Evolutionary conservation across 2,888 invertebrate genomes (phyloP).

Genomic region (Macrophya alboannulata): DNA sequence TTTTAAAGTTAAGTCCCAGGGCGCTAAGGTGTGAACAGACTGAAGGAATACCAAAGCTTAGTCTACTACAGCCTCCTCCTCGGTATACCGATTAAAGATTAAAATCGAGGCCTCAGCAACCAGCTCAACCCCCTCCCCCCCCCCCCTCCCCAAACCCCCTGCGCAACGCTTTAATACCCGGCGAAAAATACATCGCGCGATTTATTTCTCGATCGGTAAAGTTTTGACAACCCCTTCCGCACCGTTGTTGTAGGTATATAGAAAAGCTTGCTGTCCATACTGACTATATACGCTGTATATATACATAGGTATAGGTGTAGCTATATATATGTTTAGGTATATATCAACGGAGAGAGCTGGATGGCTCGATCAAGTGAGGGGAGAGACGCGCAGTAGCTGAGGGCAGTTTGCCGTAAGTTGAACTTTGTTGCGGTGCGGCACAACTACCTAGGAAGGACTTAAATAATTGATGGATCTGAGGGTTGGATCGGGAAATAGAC

Average conservation of each 20-base stretch:
- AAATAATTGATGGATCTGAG: constrained; percentile 64
- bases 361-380: constrained; percentile 23
- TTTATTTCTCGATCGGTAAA: constrained; percentile 34
- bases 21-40: constrained; percentile 68
- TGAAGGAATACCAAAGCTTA: constrained; percentile 64
- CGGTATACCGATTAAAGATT: constrained; percentile 40
- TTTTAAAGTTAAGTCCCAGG: constrained; percentile 70
- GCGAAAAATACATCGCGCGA: background rate
- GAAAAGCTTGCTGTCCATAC: constrained; percentile 11
- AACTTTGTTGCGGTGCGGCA: constrained; percentile 57
- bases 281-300: background rate
- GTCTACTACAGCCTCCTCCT: background rate
- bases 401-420: constrained; percentile 56
- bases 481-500: constrained; percentile 65
- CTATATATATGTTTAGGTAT: no score
- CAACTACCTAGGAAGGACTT: constrained; percentile 59
- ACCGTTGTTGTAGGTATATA: background rate
- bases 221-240: background rate
- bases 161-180: background rate
- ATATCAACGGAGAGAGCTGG: background rate
- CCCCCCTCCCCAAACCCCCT: background rate
- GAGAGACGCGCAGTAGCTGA: background rate
- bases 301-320: background rate
- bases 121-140: background rate
- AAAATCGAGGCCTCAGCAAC: constrained; percentile 49